These are phyloP conservation scores for Siniperca undulata DNA, from an alignment of 2,797 vertebrate species.

Conservation along the genomic window DNA sequence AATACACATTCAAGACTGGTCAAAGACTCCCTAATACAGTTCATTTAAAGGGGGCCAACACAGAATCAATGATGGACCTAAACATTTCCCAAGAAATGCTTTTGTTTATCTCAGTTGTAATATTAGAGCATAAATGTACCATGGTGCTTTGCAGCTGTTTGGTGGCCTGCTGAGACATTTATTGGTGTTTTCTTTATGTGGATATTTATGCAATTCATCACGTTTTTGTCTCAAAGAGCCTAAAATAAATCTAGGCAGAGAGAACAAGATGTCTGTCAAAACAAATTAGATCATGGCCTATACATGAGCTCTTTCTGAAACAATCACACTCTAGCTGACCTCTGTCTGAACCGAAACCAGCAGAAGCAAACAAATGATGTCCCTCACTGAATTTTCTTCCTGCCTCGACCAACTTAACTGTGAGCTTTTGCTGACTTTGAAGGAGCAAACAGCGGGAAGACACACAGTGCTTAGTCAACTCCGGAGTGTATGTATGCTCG, in stretches of 20 bases:
- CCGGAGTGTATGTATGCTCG: not conserved
- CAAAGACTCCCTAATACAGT: not conserved
- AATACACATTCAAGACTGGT: not conserved
- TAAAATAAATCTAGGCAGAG: conserved; percentile 20
- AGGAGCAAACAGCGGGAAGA: conserved; percentile 46
- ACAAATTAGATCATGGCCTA: conserved; percentile 21
- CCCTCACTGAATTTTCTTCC: conserved; percentile 40
- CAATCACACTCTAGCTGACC: conserved; percentile 44
- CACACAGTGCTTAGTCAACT: conserved; percentile 65
- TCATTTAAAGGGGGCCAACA: conserved; percentile 8
- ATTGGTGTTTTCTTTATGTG: not conserved
- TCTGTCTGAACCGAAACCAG: conserved; percentile 43
- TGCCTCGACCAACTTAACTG: conserved; percentile 26
- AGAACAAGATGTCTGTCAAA: conserved; percentile 26
- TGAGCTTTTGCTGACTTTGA: conserved; percentile 66
- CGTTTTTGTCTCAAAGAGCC: conserved; percentile 1
- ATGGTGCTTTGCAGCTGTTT: not conserved
- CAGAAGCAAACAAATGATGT: conserved; percentile 54
- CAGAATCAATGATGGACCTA: not conserved
- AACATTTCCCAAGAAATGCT: not conserved
- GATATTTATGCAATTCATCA: conserved; percentile 13
- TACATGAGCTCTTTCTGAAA: conserved; percentile 16
- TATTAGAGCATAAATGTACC: not conserved
- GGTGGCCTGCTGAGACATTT: not conserved
- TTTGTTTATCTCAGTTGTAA: not conserved